These are phyloP conservation scores for Macropus fuliginosus DNA, from an alignment of 2,797 vertebrate genomes.

Conservation along the genomic window DNA sequence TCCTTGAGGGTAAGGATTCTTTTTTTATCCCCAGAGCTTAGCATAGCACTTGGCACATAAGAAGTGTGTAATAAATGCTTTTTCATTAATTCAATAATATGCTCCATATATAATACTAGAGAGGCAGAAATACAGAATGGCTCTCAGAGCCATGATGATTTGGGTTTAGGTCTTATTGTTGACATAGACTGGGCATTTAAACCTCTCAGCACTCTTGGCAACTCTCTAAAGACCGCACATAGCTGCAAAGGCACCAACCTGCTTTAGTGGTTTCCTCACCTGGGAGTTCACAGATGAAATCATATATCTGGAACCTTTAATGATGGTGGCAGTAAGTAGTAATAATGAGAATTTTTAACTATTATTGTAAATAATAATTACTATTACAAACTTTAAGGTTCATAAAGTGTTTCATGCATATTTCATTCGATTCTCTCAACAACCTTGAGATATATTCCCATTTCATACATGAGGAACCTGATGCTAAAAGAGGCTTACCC, in stretches of 20 bases:
- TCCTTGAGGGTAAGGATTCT: not conserved
- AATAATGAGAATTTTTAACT: not conserved
- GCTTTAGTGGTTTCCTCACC: not conserved
- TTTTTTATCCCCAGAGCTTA: not conserved
- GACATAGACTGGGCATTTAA: not conserved
- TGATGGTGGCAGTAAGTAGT: not conserved
- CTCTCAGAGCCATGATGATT: not conserved
- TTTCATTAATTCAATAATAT: not conserved
- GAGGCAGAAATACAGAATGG: not conserved
- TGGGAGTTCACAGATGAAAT: not conserved
- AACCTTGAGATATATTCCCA: not conserved
- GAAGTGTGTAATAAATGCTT: not conserved
- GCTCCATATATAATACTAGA: not conserved
- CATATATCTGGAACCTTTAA: not conserved
- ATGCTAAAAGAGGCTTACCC: not conserved
- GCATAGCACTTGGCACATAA: not conserved
- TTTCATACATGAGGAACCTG: not conserved
- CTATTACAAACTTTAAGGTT: not conserved
- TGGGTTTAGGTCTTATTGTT: not conserved
- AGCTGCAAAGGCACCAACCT: not conserved
- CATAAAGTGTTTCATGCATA: not conserved
- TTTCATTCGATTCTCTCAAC: not conserved
- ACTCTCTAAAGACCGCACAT: not conserved
- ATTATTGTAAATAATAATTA: not conserved
- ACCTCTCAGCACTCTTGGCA: not conserved